Percentiles rank a stretch among this genome's conserved stretches.
phyloP scores from a whole-genome alignment of 1,140 invertebrate genomes.

The Rhynchophorus ferrugineus region DNA sequence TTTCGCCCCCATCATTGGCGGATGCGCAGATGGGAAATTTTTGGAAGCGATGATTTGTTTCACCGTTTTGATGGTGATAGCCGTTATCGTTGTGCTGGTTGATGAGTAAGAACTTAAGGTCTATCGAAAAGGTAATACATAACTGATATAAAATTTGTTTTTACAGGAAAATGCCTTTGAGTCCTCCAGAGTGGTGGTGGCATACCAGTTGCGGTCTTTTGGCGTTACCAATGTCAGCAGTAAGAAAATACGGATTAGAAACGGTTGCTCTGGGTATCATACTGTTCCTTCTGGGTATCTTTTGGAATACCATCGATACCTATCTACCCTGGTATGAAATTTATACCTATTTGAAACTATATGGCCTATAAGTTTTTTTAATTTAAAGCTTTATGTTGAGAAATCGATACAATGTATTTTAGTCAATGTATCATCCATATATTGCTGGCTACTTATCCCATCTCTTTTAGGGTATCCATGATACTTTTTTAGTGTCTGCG shows the following conservation, averaged over 20 bases:
- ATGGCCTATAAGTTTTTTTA: not conserved
- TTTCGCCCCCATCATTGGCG: slow-evolving; percentile 59
- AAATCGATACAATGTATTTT: no score
- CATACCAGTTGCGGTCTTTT: slow-evolving; percentile 67
- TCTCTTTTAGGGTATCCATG: no score
- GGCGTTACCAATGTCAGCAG: slow-evolving; percentile 62
- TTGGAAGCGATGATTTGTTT: slow-evolving; percentile 49
- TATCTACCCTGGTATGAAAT: slow-evolving; percentile 57
- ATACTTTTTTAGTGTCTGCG: no score
- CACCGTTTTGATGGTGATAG: slow-evolving; percentile 53
- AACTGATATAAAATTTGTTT: no score
- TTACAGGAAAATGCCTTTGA: slow-evolving; percentile 58
- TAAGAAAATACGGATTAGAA: slow-evolving; percentile 64
- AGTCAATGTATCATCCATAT: no score
- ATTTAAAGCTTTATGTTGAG: not conserved
- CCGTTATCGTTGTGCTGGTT: slow-evolving; percentile 54
- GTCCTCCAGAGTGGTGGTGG: slow-evolving; percentile 76
- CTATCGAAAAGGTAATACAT: no score
- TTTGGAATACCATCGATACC: slow-evolving; percentile 71
- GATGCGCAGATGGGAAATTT: slow-evolving; percentile 28
- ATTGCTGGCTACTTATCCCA: no score
- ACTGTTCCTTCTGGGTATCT: slow-evolving; percentile 60
- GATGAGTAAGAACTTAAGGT: slow-evolving; percentile 48
- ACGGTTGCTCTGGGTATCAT: slow-evolving; percentile 60
- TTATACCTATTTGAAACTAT: not conserved